Percentiles rank a stretch among this genome's conserved stretches.
These are phyloP conservation scores for Dryadula phaetusa DNA, from an alignment of 2,888 invertebrate species.

Conservation along the genomic window DNA sequence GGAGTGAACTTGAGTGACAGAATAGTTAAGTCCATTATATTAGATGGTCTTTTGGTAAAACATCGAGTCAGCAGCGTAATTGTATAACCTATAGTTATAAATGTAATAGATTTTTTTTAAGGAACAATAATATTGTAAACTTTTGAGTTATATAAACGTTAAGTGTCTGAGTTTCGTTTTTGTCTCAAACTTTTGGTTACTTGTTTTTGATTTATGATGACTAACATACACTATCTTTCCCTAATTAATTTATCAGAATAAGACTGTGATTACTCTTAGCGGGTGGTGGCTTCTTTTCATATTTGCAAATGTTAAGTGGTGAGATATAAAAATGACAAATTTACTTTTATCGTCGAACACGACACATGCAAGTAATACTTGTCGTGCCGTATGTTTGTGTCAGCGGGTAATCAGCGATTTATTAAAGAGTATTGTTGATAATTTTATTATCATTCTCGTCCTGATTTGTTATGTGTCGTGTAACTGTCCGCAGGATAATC, in stretches of 20 bases:
- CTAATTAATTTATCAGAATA: conserved; percentile 49
- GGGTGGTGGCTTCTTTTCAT: conserved; percentile 62
- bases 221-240: conserved; percentile 37
- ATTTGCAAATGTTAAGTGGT: conserved; percentile 67
- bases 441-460: conserved; percentile 69
- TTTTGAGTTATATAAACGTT: too few relatives aligned
- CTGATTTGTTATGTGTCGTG: conserved; percentile 51
- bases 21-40: too few relatives aligned
- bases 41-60: too few relatives aligned
- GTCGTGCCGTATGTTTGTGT: conserved; percentile 73
- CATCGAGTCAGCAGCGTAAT: too few relatives aligned
- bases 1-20: too few relatives aligned
- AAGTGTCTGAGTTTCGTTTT: too few relatives aligned
- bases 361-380: conserved; percentile 73
- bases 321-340: conserved; percentile 75
- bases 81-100: too few relatives aligned
- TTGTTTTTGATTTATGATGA: conserved; percentile 18
- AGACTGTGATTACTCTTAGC: conserved; percentile 55
- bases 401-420: conserved; percentile 79
- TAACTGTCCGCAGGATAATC: conserved; percentile 28
- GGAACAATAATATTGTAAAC: too few relatives aligned
- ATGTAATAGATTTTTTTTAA: too few relatives aligned
- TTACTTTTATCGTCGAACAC: conserved; percentile 71
- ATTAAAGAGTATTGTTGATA: conserved; percentile 73
- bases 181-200: too few relatives aligned